Percentiles rank a stretch among this genome's conserved stretches.
Conservation (phyloP, 2,113 vertebrate species). For the Trochalopteron elliotii region DNA sequence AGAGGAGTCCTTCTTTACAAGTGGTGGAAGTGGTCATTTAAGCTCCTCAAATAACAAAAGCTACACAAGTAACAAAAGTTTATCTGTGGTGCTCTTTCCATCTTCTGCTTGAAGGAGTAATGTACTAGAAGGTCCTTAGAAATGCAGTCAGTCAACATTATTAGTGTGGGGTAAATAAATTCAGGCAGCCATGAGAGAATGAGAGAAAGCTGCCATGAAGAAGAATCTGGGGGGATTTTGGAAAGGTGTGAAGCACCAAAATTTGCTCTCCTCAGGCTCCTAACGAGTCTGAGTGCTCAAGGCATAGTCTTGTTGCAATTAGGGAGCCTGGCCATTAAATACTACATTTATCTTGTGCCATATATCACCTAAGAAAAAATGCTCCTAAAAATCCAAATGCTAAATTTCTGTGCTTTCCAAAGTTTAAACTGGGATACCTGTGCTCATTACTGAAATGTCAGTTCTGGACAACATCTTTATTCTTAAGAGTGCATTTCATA, state of each 20-base stretch:
- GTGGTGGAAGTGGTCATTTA: neutral
- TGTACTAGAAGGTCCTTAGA: neutral
- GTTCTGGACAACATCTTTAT: neutral
- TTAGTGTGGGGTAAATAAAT: neutral
- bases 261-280: neutral
- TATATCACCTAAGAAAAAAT: neutral
- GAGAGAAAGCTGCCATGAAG: neutral
- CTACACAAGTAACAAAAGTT: neutral
- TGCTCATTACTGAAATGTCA: neutral
- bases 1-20: neutral
- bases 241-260: neutral
- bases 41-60: neutral
- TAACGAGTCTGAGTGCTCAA: neutral
- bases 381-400: neutral
- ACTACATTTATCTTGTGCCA: neutral
- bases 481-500: neutral
- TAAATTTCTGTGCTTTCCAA: neutral
- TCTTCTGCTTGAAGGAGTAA: neutral
- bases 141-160: neutral
- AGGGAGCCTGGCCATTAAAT: neutral
- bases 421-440: neutral
- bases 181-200: neutral
- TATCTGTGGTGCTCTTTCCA: neutral
- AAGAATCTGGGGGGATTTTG: accelerated
- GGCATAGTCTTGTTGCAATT: neutral